Evolutionary conservation across 2,113 vertebrate species (phyloP), one percentile per base, ranked within the genome.

Genomic region (Callorhinus ursinus): DNA sequence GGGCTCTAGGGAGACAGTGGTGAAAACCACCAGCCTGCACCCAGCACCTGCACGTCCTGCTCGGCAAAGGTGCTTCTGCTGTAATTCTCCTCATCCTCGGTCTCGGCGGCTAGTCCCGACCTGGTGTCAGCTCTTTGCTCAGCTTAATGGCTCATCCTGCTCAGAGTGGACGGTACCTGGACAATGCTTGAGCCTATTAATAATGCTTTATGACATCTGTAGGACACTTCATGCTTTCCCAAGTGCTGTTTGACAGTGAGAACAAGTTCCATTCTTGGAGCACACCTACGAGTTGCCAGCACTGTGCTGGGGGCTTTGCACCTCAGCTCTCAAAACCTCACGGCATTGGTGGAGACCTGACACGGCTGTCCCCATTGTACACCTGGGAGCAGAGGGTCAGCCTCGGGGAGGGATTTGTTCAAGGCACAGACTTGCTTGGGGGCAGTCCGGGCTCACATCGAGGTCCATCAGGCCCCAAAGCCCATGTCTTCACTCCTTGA

Each of bases 371-470:
- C 39, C 11, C 46, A 4, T 33, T 13, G 33, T 42, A 39, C 4
- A 26, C 6, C 13, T 5, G 57, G 39, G 67, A 36, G 36, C 28
- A 9, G 42, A 87, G 71, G 76, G 42, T 24, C 79, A 22, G n/a
- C 57, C 36, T 49, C 12, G 0, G 6, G 24, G 14, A 46, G 18
- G 53, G 49, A 49, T 7, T 51, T 42, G 8, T 69, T 55, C 0
- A 2, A 79, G 87, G n/a, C 33, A 36, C 4, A 18, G 61, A 10
- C 51, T 67, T 83, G 53, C 7, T 10, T 76, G 16, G 16, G n/a
- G 84, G 31, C 51, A 10, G 4, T 19, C 26, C 16, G n/a, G 28
- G 7, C 28, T 81, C 76, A 76, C 5, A 7, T 15, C 0, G 0
- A 80, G 46, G 46, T 53, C 49, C 53, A 13, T 57, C 49, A 24